Conservation (phyloP, 1,140 invertebrate genomes). For the Musca vetustissima region DNA sequence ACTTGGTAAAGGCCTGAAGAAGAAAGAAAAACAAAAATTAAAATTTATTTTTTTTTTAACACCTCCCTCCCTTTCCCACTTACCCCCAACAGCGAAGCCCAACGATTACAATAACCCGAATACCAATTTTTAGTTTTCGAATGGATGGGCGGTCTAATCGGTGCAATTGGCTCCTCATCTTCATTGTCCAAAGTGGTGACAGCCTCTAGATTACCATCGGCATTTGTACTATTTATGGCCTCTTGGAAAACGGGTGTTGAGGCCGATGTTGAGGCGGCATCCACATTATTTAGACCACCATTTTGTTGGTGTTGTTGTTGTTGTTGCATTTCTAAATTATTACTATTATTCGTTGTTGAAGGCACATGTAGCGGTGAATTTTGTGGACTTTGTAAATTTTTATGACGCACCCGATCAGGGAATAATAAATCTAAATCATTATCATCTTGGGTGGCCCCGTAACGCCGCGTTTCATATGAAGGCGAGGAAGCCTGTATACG, state of each 20-base stretch:
- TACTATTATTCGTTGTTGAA: constrained; percentile 15
- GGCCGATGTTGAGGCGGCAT: constrained; percentile 26
- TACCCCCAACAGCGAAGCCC: constrained; percentile 88
- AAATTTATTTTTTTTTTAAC: too few species aligned
- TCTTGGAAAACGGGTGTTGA: constrained; percentile 29
- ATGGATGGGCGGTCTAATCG: constrained; percentile 65
- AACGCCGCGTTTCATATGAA: constrained; percentile 58
- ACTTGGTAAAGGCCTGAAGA: constrained; percentile 63
- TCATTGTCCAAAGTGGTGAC: constrained; percentile 25
- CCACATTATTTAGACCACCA: constrained; percentile 14
- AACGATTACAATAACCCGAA: constrained; percentile 87
- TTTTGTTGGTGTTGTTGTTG: too few species aligned
- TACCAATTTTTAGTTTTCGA: constrained; percentile 92
- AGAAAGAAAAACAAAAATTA: constrained; percentile 6
- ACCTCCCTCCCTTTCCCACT: constrained; percentile 50
- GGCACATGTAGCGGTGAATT: constrained; percentile 48
- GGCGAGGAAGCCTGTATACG: constrained; percentile 61
- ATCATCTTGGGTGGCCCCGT: constrained; percentile 59
- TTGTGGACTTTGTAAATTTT: constrained; percentile 57
- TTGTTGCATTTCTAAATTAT: constrained; percentile 1
- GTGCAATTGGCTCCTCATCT: constrained; percentile 58
- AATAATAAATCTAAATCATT: constrained; percentile 84
- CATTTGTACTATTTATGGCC: constrained; percentile 41
- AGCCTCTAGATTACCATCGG: constrained; percentile 40
- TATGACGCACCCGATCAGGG: constrained; percentile 82